Evolutionary conservation across 2,797 vertebrate species (phyloP), one percentile per base, ranked within the genome.

Genomic region (Anguilla pacifica): DNA sequence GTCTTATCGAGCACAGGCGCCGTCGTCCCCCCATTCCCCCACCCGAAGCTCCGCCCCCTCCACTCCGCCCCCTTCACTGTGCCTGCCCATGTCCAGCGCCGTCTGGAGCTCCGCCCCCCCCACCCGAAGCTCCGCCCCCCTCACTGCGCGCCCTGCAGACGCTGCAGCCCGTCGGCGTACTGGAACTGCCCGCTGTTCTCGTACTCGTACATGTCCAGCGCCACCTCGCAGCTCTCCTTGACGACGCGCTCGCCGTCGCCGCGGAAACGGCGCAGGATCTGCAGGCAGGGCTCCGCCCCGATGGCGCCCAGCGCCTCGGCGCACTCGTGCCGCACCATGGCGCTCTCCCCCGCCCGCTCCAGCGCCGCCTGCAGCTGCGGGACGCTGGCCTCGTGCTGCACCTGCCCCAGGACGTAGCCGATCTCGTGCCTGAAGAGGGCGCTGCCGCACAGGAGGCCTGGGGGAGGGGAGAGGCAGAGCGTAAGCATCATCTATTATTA

Each of bases 311-410:
- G 95, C 0, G 98, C 98, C 93, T 99, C 98, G 0, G 98, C 98
- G 0, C 98, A 98, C 91, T 99, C 98, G 0, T 99, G 98, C 0
- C 98, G 96, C 86, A 99, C 98, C 98, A 99, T 99, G 91, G 98
- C 95, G 92, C 61, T 99, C 95, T 99, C 98, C 0, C 91, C 0
- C 0, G 3, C 6, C 9, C 82, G 91, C 83, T 94, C 89, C 93
- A 99, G 94, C 0, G 94, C 87, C 0, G 96, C 97, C 0, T 90
- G 86, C 89, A 99, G 96, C 74, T 95, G 96, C 0, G 97, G 96
- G 67, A 99, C 93, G 0, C 97, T 94, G 0, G 97, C 97, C 39
- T 97, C 97, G 0, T 99, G 96, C 94, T 97, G 98, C 94, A 99
- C 96, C 94, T 99, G 98, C 13, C 98, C 98, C 89, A 99, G 95